A percentile compares a stretch with the other conserved stretches of the same genome.
phyloP scores from a whole-genome alignment of 2,888 invertebrate species.

The Oscheius sp. region DNA sequence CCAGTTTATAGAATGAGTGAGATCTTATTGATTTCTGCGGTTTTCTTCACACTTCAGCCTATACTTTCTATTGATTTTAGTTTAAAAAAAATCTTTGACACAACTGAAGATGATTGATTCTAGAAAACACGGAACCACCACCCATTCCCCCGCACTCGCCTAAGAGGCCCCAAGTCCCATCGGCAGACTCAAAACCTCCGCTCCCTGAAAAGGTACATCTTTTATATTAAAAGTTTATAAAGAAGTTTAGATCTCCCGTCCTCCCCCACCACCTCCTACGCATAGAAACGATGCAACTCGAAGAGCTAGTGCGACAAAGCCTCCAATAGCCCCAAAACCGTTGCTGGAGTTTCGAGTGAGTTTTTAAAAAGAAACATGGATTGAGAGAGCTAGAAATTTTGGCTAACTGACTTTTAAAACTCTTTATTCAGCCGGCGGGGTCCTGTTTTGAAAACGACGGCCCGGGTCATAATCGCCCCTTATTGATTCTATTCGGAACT shows the following conservation, averaged over 20 bases:
- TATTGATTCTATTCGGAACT: constrained; percentile 20
- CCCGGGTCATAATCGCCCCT: neutral
- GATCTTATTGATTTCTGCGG: no score
- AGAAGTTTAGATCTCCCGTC: neutral
- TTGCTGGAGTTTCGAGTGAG: constrained; percentile 4
- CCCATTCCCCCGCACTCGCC: neutral
- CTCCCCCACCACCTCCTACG: neutral
- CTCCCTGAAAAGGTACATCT: neutral
- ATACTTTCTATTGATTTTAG: no score
- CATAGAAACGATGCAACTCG: neutral
- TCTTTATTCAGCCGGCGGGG: constrained; percentile 11
- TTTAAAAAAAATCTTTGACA: no score
- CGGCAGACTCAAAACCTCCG: neutral
- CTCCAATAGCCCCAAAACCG: constrained; percentile 14
- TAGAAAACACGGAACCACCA: no score
- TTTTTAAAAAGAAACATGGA: neutral
- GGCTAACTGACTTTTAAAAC: neutral
- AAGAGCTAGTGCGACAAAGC: constrained; percentile 1
- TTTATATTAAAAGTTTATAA: no score
- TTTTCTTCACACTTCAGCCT: no score
- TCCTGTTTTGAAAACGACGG: neutral
- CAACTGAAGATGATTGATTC: no score
- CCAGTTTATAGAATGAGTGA: no score
- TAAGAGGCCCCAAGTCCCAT: neutral
- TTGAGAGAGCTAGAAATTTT: no score